Percentiles rank a stretch among this genome's conserved stretches.
phyloP scores from a whole-genome alignment of 1,140 invertebrate genomes.

The Neodiprion pinetum region DNA sequence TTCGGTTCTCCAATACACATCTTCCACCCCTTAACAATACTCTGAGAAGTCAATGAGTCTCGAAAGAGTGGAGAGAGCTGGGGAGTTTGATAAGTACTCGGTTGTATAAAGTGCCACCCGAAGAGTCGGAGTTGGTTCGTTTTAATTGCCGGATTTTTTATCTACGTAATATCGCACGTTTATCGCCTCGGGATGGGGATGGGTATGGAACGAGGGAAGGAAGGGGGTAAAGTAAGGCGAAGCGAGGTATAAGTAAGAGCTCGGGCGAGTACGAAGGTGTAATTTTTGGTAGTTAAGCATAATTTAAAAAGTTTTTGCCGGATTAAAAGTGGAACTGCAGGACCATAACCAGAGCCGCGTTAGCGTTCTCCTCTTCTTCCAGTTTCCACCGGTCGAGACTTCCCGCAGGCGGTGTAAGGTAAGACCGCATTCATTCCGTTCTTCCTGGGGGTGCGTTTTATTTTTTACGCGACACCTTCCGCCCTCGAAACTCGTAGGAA shows the following conservation, averaged over 20 bases:
- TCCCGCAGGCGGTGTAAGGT: no score
- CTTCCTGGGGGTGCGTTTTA: no score
- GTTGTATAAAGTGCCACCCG: no score
- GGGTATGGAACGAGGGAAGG: neutral
- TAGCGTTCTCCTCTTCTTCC: neutral
- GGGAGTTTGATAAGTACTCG: no score
- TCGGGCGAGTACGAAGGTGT: constrained; percentile 13
- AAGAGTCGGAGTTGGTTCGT: no score
- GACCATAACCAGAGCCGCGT: neutral
- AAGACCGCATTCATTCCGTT: no score
- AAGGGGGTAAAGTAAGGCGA: neutral
- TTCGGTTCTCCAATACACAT: no score
- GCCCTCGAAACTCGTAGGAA: no score
- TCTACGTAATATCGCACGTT: constrained; percentile 5
- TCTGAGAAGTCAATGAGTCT: no score
- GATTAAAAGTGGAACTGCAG: constrained; percentile 40
- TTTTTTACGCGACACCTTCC: no score
- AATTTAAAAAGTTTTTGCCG: constrained; percentile 44
- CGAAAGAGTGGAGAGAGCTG: no score
- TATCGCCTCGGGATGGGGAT: neutral
- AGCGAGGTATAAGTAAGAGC: neutral
- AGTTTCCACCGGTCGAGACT: neutral
- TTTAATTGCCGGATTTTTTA: constrained; percentile 2
- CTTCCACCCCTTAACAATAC: no score
- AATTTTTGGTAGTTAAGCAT: constrained; percentile 30